Evolutionary conservation across 2,888 invertebrate genomes (phyloP).

Genomic region (Petrolisthes cinctipes): DNA sequence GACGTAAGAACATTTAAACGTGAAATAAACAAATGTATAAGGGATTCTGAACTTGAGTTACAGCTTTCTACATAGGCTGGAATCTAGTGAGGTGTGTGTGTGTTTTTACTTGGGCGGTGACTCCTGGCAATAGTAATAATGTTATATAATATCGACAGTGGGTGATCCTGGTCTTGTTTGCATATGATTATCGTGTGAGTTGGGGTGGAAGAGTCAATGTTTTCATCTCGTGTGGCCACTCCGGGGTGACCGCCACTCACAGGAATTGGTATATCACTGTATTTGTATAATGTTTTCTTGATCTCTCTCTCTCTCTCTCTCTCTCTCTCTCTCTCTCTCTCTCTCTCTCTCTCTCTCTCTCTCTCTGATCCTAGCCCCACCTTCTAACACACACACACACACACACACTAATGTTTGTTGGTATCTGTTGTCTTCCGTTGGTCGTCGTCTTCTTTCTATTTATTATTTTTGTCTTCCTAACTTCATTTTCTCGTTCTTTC

Average conservation of each 20-base stretch:
- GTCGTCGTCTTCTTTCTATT: neutral
- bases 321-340: neutral
- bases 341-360: neutral
- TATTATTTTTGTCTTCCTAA: neutral
- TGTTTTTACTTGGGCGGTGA: neutral
- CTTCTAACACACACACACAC: neutral
- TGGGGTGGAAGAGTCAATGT: neutral
- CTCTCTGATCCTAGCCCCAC: neutral
- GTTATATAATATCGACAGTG: neutral
- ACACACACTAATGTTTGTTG: neutral
- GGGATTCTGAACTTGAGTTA: too few species aligned
- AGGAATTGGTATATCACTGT: neutral
- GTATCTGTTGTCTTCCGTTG: neutral
- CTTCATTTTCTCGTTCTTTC: neutral
- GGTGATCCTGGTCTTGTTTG: conserved; percentile 8
- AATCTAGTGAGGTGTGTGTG: too few species aligned
- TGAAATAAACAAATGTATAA: too few species aligned
- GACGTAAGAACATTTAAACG: too few species aligned
- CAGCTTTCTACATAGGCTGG: too few species aligned
- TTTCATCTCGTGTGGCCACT: neutral
- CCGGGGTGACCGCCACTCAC: neutral
- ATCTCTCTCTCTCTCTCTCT: neutral
- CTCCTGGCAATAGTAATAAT: neutral
- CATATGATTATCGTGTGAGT: neutral
- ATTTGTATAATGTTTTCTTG: neutral